These are phyloP conservation scores for Artemia sp. DNA, from an alignment of 2,888 invertebrate genomes.

Conservation along the genomic window DNA sequence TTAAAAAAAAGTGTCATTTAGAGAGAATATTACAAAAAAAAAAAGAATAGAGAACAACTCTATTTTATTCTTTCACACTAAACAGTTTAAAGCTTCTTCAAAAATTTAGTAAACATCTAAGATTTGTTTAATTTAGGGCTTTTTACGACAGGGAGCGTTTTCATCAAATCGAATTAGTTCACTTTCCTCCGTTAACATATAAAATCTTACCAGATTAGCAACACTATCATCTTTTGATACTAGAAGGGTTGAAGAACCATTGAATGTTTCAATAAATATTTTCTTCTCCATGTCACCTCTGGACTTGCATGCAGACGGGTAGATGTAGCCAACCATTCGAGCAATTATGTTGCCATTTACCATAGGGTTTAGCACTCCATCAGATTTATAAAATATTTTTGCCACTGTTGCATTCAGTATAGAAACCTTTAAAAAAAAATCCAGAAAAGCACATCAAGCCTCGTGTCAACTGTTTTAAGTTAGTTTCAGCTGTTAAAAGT, in stretches of 20 bases:
- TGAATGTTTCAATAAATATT: constrained; percentile 20
- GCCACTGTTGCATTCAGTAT: constrained; percentile 69
- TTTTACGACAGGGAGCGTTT: too few species aligned
- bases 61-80: too few species aligned
- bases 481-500: background rate
- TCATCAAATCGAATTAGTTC: too few species aligned
- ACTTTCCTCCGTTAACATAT: too few species aligned
- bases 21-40: background rate
- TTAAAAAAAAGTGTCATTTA: background rate
- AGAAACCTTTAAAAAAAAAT: constrained; percentile 36
- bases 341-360: constrained; percentile 53
- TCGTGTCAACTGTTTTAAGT: background rate
- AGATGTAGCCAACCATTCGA: constrained; percentile 58
- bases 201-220: constrained; percentile 22
- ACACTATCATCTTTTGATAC: constrained; percentile 23
- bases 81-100: too few species aligned
- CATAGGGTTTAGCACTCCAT: constrained; percentile 25
- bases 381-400: constrained; percentile 43
- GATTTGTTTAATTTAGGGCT: too few species aligned
- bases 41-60: background rate
- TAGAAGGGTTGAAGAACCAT: constrained; percentile 21
- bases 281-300: constrained; percentile 22
- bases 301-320: constrained; percentile 42
- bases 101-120: too few species aligned
- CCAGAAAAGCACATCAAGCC: background rate